These are phyloP conservation scores for Chondrosia reniformis DNA, from an alignment of 37 sponge, comb jelly and placozoan species.

Conservation along the genomic window DNA sequence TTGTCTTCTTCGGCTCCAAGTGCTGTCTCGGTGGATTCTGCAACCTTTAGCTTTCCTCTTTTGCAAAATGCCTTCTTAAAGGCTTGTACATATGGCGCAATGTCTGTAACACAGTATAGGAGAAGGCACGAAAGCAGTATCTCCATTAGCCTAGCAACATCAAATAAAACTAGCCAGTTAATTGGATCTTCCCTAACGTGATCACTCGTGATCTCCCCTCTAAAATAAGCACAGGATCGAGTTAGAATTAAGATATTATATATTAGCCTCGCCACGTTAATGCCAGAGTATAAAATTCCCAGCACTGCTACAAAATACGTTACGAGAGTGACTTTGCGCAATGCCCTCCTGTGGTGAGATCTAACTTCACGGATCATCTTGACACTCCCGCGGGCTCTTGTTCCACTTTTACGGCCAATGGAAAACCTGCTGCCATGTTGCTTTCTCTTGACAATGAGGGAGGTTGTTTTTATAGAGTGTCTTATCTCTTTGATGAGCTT, in stretches of 20 bases:
- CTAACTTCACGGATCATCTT: conserved; percentile 25
- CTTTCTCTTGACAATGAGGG: neutral
- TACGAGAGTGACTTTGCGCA: conserved; percentile 42
- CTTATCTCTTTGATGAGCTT: conserved; percentile 14
- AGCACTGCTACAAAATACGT: conserved; percentile 28
- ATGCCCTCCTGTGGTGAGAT: conserved; percentile 19
- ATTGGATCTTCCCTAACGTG: neutral
- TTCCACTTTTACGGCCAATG: neutral
- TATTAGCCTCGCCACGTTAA: neutral
- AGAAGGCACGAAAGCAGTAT: conserved; percentile 28
- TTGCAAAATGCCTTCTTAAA: neutral
- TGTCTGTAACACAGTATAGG: conserved; percentile 23
- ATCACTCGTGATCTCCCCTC: neutral
- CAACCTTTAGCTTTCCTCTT: too few species aligned
- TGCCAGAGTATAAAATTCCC: conserved; percentile 28
- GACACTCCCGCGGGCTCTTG: neutral
- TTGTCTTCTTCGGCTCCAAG: too few species aligned
- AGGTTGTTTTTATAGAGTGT: neutral
- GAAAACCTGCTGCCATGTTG: neutral
- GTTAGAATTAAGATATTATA: conserved; percentile 1
- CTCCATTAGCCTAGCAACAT: conserved; percentile 26
- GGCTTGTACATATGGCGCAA: neutral
- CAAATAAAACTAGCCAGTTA: conserved; percentile 35
- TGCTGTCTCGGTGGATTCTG: too few species aligned
- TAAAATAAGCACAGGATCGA: conserved; percentile 3